A percentile compares a stretch with the other conserved stretches of the same genome.
phyloP scores from a whole-genome alignment of 92 coral and sea anemone genomes.

The Epizoanthus scotinus region DNA sequence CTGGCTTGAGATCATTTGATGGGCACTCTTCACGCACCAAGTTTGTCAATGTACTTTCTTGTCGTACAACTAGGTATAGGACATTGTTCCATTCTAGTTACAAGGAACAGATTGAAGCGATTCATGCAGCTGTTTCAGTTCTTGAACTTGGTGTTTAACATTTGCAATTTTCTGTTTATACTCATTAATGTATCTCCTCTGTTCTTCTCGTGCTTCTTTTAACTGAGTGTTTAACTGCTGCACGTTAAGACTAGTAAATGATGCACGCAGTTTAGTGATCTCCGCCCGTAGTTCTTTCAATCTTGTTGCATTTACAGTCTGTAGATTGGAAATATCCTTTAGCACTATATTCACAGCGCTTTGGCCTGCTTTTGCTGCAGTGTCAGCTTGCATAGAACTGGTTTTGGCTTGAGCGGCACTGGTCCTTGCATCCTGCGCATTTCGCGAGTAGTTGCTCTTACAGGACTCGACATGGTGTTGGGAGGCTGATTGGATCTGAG shows the following conservation, averaged over 20 bases:
- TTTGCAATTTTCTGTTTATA: constrained; percentile 60
- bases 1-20: too few relatives aligned
- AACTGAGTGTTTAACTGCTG: constrained; percentile 45
- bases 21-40: too few relatives aligned
- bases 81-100: constrained; percentile 19
- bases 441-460: constrained; percentile 58
- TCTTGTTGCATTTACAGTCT: constrained; percentile 62
- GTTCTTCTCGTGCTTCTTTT: constrained; percentile 60
- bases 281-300: constrained; percentile 52
- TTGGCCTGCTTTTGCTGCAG: constrained; percentile 45
- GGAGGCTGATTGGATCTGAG: constrained; percentile 31
- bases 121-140: constrained; percentile 63
- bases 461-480: constrained; percentile 54
- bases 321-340: constrained; percentile 54
- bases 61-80: too few relatives aligned
- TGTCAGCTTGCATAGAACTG: constrained; percentile 51
- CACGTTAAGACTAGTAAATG: constrained; percentile 58
- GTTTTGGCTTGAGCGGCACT: constrained; percentile 51
- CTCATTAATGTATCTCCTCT: constrained; percentile 55
- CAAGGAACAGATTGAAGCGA: constrained; percentile 58
- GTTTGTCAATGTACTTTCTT: too few relatives aligned
- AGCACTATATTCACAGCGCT: constrained; percentile 46
- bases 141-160: constrained; percentile 62
- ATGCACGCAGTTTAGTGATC: constrained; percentile 46
- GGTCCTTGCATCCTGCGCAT: constrained; percentile 49